phyloP scores from a whole-genome alignment of 2,113 vertebrate genomes.

The Nibea coibor region DNA sequence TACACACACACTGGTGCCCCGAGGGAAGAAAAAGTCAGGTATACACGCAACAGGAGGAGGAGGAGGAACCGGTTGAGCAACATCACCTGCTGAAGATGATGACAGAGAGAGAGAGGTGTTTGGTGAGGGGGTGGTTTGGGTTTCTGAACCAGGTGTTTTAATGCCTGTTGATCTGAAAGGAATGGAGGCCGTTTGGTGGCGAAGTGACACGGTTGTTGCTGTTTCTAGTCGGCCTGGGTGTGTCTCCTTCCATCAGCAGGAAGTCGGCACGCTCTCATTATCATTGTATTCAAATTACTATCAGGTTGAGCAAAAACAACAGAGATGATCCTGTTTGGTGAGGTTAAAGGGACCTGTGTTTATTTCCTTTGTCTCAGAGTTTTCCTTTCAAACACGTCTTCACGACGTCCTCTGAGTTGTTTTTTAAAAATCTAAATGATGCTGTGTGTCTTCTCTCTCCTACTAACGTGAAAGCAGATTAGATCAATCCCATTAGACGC shows the following conservation, averaged over 20 bases:
- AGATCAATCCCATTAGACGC: constrained; percentile 72
- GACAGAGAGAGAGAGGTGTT: not conserved
- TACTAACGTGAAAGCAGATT: constrained; percentile 66
- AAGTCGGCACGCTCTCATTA: constrained; percentile 1
- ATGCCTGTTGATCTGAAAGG: constrained; percentile 25
- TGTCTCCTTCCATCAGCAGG: not conserved
- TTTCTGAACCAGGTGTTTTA: constrained; percentile 12
- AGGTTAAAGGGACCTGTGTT: not conserved
- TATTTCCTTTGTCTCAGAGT: not conserved
- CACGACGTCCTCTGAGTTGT: not conserved
- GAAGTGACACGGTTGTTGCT: not conserved
- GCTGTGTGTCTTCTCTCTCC: constrained; percentile 7
- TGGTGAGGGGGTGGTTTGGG: not conserved
- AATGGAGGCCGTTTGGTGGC: not conserved
- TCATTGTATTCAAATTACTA: constrained; percentile 15
- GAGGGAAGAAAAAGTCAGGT: constrained; percentile 36
- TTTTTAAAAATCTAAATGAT: not conserved
- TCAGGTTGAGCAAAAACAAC: constrained; percentile 2
- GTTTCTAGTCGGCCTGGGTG: not conserved
- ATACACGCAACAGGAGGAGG: not conserved
- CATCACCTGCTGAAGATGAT: constrained; percentile 10
- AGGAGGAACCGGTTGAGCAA: constrained; percentile 54
- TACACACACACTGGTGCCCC: constrained; percentile 31
- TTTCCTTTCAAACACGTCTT: not conserved
- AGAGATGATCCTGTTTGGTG: not conserved